These are phyloP conservation scores for Uloborus plumipes DNA, from an alignment of 2,888 invertebrate species.

Conservation along the genomic window DNA sequence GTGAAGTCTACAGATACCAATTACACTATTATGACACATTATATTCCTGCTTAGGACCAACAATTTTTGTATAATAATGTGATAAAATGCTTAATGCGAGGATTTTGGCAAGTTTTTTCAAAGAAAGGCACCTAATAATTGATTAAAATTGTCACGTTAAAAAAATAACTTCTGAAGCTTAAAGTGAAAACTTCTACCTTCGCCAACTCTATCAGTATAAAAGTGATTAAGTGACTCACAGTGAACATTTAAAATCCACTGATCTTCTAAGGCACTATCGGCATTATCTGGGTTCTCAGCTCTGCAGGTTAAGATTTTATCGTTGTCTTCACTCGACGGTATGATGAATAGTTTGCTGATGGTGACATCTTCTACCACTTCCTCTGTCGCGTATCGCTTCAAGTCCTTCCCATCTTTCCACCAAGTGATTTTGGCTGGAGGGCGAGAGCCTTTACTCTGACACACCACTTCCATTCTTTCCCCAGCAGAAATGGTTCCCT, in stretches of 20 bases:
- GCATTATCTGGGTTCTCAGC: constrained; percentile 67
- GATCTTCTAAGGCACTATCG: constrained; percentile 67
- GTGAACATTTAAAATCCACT: constrained; percentile 67
- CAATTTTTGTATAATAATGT: no score
- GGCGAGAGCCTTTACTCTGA: constrained; percentile 65
- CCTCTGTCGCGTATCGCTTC: constrained; percentile 50
- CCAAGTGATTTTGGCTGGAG: constrained; percentile 66
- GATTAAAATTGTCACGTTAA: no score
- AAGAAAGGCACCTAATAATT: no score
- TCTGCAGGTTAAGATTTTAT: constrained; percentile 67
- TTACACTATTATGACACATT: no score
- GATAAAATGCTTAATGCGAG: no score
- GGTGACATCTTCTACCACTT: constrained; percentile 66
- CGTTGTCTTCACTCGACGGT: constrained; percentile 68
- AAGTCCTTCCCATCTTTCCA: constrained; percentile 65
- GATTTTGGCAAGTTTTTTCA: no score
- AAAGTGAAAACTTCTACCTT: no score
- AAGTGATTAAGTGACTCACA: constrained; percentile 65
- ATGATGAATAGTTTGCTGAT: constrained; percentile 66
- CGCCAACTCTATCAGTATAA: neutral
- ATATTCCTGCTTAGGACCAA: no score
- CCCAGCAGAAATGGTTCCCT: constrained; percentile 63
- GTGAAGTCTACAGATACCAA: no score
- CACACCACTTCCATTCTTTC: constrained; percentile 64
- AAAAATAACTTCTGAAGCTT: no score